Evolutionary conservation across 35 echinoderm and acorn worm genomes (phyloP), one percentile per base, ranked within the genome.

Genomic region (Ophiothrix spiculata): DNA sequence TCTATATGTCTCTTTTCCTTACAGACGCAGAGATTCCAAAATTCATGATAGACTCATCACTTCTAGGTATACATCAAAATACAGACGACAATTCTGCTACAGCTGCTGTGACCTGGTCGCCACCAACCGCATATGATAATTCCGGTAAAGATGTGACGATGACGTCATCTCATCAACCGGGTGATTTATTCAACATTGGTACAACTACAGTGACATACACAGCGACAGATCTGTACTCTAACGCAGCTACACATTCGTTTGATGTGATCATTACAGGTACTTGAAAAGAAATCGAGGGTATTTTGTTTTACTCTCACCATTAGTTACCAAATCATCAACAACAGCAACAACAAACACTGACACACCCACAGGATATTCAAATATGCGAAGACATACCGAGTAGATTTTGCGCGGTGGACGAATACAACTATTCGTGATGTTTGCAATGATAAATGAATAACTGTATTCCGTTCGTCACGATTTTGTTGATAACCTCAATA

Each of bases 71-170:
- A 25, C 11, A 10, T 40, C 23, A 31, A 6, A 31, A 19, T 36
- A 40, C 64, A 25, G 64, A 38, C 23, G 32, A 3, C 39, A 60
- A 60, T 37, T 29, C 64, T 23, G 12, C 63, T n/a, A 75, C 64
- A 36, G 35, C 90, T 75, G 39, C 75, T 36, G 77, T 87, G 31
- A 86, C 29, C n/a, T 91, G 90, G 90, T 80, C 40, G 35, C 31
- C 86, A 32, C 91, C 86, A 12, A 89, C 75, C 6, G 81, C 86
- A 31, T 74, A 39, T 46, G 91, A 93, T 79, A 82, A 89, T 32
- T 73, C 86, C 28, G 42, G 33, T 35, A 29, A 17, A 39, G 63
- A 56, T 1, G n/a, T n/a, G n/a, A 83, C 74, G 36, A 39, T 92
- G 13, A 83, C 37, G 31, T 29, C 39, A 28, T 33, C 80, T 32